Evolutionary conservation across 1,140 invertebrate genomes (phyloP).

Genomic region (Vollenhovia emeryi): DNA sequence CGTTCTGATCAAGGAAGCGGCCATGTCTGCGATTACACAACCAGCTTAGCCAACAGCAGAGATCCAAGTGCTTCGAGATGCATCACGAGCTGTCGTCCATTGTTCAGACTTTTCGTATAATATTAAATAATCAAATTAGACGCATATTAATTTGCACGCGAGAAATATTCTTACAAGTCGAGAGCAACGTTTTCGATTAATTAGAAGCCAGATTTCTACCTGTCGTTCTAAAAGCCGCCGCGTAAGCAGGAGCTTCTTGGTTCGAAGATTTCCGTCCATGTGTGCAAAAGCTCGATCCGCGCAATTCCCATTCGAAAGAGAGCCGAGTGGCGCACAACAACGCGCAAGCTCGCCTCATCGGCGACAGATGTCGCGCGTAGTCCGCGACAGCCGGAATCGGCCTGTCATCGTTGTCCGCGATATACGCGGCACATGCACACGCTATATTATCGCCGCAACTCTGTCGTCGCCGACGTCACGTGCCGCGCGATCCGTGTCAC

Average conservation of each 20-base stretch:
- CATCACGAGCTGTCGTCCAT: too few species aligned
- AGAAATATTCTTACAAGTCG: too few species aligned
- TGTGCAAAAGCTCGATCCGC: too few species aligned
- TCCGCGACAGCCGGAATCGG: not conserved
- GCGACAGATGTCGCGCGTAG: conserved; percentile 4
- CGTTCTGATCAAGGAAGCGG: conserved; percentile 17
- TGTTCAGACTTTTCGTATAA: too few species aligned
- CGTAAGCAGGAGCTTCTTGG: too few species aligned
- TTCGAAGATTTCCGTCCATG: not conserved
- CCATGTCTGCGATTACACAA: conserved; percentile 53
- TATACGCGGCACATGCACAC: not conserved
- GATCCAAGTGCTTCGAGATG: too few species aligned
- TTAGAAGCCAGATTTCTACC: too few species aligned
- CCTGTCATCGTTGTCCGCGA: not conserved
- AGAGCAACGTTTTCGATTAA: too few species aligned
- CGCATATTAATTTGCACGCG: too few species aligned
- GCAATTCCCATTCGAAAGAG: too few species aligned
- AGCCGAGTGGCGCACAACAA: not conserved
- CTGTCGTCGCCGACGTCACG: conserved; percentile 10
- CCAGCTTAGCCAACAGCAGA: not conserved
- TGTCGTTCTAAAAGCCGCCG: too few species aligned
- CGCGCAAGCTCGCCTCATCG: not conserved
- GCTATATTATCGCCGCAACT: not conserved
- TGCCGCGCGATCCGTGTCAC: not conserved
- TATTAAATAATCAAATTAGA: too few species aligned